Percentiles rank a stretch among this genome's conserved stretches.
phyloP scores from a whole-genome alignment of 2,888 invertebrate genomes.

The Horisme vitalbata region DNA sequence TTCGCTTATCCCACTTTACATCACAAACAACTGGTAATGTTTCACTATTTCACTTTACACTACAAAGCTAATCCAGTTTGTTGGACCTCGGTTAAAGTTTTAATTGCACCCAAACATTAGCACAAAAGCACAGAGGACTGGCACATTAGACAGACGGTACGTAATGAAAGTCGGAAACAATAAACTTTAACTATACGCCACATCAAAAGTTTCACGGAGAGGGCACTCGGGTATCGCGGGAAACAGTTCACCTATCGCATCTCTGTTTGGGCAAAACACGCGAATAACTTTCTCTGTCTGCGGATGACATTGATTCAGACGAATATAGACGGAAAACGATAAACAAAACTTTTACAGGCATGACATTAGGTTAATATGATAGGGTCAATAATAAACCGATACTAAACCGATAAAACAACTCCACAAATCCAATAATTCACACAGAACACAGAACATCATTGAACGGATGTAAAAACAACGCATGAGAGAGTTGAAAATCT shows the following conservation, averaged over 20 bases:
- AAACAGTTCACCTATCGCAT: slow-evolving; percentile 47
- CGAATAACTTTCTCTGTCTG: slow-evolving; percentile 52
- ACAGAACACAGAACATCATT: slow-evolving; percentile 11
- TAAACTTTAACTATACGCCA: slow-evolving; percentile 39
- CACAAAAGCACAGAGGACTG: slow-evolving; percentile 20
- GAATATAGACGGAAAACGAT: slow-evolving; percentile 2
- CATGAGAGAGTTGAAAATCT: slow-evolving; percentile 9
- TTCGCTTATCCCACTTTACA: slow-evolving; percentile 38
- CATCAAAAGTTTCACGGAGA: slow-evolving; percentile 47
- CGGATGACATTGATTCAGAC: slow-evolving; percentile 18
- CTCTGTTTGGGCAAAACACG: slow-evolving; percentile 49
- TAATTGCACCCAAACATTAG: slow-evolving; percentile 21
- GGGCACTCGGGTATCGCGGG: slow-evolving; percentile 34
- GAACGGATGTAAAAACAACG: slow-evolving; percentile 1
- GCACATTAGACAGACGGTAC: slow-evolving; percentile 21
- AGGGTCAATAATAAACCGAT: slow-evolving; percentile 1
- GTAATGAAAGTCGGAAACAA: slow-evolving; percentile 35
- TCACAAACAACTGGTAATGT: slow-evolving; percentile 31
- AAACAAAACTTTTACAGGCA: not conserved
- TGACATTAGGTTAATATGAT: not conserved
- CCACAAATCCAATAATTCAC: slow-evolving; percentile 1
- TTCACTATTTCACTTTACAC: slow-evolving; percentile 9
- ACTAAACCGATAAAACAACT: not conserved
- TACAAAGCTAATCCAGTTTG: slow-evolving; percentile 14
- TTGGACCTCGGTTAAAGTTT: slow-evolving; percentile 15